These are phyloP conservation scores for Pimpla rufipes DNA, from an alignment of 2,888 invertebrate species.

Conservation along the genomic window DNA sequence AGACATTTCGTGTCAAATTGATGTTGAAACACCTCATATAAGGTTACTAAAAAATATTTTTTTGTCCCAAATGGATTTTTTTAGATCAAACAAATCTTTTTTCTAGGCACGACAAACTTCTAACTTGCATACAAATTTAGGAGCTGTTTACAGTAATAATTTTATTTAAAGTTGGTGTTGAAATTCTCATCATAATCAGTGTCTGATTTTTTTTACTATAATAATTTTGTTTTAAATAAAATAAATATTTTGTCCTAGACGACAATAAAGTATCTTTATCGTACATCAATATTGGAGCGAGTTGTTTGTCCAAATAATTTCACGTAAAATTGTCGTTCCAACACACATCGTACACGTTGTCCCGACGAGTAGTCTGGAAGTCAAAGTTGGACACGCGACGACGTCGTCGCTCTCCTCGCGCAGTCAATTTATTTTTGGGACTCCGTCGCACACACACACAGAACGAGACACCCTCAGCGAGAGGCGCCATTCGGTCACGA, in stretches of 20 bases:
- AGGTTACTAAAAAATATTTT: too few species aligned
- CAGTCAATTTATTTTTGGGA: constrained; percentile 65
- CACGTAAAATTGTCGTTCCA: constrained; percentile 40
- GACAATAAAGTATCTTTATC: constrained; percentile 13
- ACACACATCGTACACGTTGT: constrained; percentile 34
- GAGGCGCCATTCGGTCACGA: constrained; percentile 54
- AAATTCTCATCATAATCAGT: too few species aligned
- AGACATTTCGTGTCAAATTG: too few species aligned
- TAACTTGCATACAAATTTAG: too few species aligned
- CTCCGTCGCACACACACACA: not conserved
- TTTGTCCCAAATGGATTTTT: too few species aligned
- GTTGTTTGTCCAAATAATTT: constrained; percentile 40
- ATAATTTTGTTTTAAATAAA: not conserved
- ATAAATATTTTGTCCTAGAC: not conserved
- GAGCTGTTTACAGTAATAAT: too few species aligned
- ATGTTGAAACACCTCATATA: too few species aligned
- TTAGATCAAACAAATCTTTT: too few species aligned
- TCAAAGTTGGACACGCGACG: constrained; percentile 45
- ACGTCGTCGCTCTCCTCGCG: constrained; percentile 29
- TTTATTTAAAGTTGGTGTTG: too few species aligned
- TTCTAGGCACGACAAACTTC: too few species aligned
- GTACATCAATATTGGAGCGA: constrained; percentile 1
- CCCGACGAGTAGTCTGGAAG: constrained; percentile 38
- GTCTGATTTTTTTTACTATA: too few species aligned
- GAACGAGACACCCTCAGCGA: constrained; percentile 10